Evolutionary conservation across 2,888 invertebrate species (phyloP), one percentile per base, ranked within the genome.

Genomic region (Julus scanicus): DNA sequence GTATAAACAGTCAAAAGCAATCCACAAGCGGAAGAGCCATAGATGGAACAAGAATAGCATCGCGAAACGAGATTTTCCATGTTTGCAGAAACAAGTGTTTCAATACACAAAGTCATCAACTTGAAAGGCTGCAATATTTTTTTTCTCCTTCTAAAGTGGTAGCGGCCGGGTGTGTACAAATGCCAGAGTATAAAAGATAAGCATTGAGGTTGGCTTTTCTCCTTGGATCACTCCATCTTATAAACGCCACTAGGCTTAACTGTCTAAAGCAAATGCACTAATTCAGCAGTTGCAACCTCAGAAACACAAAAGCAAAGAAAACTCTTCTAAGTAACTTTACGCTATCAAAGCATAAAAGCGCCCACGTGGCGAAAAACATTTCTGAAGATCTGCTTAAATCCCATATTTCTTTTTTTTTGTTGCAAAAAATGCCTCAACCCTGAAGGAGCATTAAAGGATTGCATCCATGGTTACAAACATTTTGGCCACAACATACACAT

Each of bases 331-430:
- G 9, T 29, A 29, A 29, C 71, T 71, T 63, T 71, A 11, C n/a
- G 71, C n/a, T 4, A 5, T 71, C 71, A 8, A n/a, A 63, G 63
- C 63, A 6, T 20, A 71, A 29, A 20, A n/a, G 11, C 11, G 29
- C 8, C 71, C 71, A 71, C 11, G 71, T 71, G 71, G n/a, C 29
- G n/a, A 29, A 71, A n/a, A 63, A 29, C 71, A 9, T 71, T 71
- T 71, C 71, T 71, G 29, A 71, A 71, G 71, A 29, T 71, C 63
- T 71, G 71, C 71, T 20, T 71, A 71, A 71, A 71, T 71, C 71
- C 71, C 57, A n/a, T 57, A 57, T 57, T 57, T 57, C 57, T 57
- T 57, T n/a, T 11, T 57, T 57, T 17, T 15, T 17, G 1, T 57
- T 17, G 11, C 57, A 57, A 13, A 20, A 20, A 63, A 20, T n/a